Evolutionary conservation across 2,888 invertebrate species (phyloP), one percentile per base, ranked within the genome.

Genomic region (Trichopria drosophilae): DNA sequence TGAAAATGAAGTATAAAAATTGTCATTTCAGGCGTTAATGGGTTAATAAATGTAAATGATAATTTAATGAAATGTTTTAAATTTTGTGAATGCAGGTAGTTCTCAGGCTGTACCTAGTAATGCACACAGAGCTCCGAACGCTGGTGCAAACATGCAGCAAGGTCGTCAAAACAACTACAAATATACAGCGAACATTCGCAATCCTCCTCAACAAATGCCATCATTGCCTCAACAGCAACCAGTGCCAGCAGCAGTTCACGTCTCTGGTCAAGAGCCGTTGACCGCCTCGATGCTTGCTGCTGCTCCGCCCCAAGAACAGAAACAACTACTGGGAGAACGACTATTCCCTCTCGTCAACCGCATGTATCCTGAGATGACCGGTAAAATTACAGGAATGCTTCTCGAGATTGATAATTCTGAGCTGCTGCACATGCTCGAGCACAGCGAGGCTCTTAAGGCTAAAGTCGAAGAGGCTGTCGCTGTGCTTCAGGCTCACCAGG

Each of bases 321-420:
- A 99, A 76, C 98, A 99, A 80, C 96, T 99, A 90, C 82, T 99
- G 63, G 99, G 99, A 61, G 99, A 99, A 79, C 88, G 97, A 62
- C 82, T 99, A 56, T 99, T 94, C 87, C 98, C 98, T 15, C 84
- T 97, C 60, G 97, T 98, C 77, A 88, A 92, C 75, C 83, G 88
- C 65, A 95, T 96, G 93, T 91, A 97, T 78, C 86, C 93, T 26
- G 86, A 90, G 55, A 81, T 95, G 68, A 95, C 97, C 66, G 97
- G 97, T 51, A 98, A 98, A 79, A 96, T 99, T 65, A 98, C 98
- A 62, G 98, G 98, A 69, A 98, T 99, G 98, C 83, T 99, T 79
- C 79, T 99, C 69, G 98, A 99, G 79, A 98, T 99, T 72, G 97
- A 98, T 79, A 98, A 98, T 79, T 91, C 95, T 5, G 98, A 99